Base-by-base conservation (phyloP, 1,140 invertebrate species). In the Thereuonema tuberculata region DNA sequence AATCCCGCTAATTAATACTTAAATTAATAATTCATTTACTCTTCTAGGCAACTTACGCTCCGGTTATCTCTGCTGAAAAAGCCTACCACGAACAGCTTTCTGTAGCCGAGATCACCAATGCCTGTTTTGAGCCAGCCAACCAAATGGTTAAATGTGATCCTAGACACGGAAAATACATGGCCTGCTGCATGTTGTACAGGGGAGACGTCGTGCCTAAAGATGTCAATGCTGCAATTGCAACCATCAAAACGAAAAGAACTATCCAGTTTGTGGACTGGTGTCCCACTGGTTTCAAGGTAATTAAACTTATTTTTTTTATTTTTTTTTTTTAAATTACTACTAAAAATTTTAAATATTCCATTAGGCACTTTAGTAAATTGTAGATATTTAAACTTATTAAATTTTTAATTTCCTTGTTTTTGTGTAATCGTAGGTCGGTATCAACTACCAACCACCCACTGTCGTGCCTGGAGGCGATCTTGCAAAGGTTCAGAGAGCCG, bases 141-240 rank as follows among this genome's bases (percentile, higher is more conserved):
- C 81, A 83, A 70, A 83, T 84, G 80, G 81, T 83, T 43, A 82
- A 82, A 73, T 91, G 88, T 72, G 87, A 91, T 71, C 88, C 89
- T 14, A 79, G 87, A 65, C 84, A 87, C 72, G 89, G 88, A 62
- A 91, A 92, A 70, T 92, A 89, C 79, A 90, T 92, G 88, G 86
- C 87, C 24, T 88, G 87, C 77, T 82, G 85, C 78, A 84, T 87
- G 80, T 71, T 87, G 70, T 87, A 86, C 75, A 76, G 83, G 64
- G 84, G 84, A 63, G 84, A 86, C 70, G 83, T 86, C 46, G 60
- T 79, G 3, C 77, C 88, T 0, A 93, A 92, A 68, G 88, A 89
- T 69, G 87, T 92, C 1, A 91, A 91, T 70, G 84, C 86, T 17
- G 86, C 89, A 46, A 89, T 90, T 65, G 85, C 85, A 1, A 80